These are phyloP conservation scores for Urocyon cinereoargenteus DNA, from an alignment of 2,797 vertebrate genomes.

Conservation along the genomic window DNA sequence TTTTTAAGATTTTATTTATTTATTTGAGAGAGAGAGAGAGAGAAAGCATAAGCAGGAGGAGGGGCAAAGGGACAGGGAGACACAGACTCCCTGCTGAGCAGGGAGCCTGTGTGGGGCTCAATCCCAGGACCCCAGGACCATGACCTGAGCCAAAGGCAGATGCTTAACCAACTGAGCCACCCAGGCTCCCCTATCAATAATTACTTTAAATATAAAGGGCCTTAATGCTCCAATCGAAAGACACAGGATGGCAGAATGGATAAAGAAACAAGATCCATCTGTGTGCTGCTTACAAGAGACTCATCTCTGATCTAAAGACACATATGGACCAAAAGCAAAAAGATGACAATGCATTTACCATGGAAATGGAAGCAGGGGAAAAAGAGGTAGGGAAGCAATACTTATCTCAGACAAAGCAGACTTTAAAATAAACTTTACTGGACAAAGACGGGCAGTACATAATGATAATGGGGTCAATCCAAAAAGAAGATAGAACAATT, in stretches of 20 bases:
- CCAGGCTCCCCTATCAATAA: not conserved
- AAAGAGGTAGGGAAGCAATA: not conserved
- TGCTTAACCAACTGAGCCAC: no score
- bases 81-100: no score
- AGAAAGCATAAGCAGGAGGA: no score
- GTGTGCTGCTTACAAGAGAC: not conserved
- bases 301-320: not conserved
- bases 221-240: not conserved
- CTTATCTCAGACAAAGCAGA: not conserved
- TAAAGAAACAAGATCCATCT: not conserved
- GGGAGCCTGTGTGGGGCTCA: no score
- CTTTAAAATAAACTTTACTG: not conserved
- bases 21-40: no score
- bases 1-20: not conserved
- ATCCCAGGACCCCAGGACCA: no score
- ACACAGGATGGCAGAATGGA: not conserved
- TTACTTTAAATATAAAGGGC: not conserved
- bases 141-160: no score
- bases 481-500: not conserved
- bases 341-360: not conserved
- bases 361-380: not conserved
- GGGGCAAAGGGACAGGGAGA: no score
- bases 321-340: not conserved
- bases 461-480: not conserved
- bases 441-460: not conserved